Conservation (phyloP, 2,797 vertebrate genomes). For the Galago senegalensis region DNA sequence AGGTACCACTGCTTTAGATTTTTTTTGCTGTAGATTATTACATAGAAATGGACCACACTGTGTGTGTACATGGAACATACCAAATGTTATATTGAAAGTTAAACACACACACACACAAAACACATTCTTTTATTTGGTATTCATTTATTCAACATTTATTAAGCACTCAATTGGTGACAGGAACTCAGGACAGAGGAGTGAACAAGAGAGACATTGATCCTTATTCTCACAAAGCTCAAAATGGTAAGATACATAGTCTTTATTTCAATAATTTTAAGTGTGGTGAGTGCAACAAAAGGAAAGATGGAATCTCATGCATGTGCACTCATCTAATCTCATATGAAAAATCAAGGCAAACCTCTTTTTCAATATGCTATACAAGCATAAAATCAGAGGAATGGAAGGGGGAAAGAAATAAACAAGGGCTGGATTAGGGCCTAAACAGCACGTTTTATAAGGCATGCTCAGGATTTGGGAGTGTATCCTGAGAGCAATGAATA, state of each 20-base stretch:
- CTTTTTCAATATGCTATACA: background rate
- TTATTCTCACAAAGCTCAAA: background rate
- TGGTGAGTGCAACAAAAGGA: background rate
- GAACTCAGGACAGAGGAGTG: background rate
- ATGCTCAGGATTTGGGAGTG: background rate
- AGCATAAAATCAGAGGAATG: background rate
- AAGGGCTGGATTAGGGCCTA: too few relatives aligned
- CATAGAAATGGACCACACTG: background rate
- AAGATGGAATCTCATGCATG: background rate
- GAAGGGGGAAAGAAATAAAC: background rate
- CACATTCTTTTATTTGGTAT: background rate
- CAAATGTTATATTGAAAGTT: background rate
- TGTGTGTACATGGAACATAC: background rate
- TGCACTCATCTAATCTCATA: background rate
- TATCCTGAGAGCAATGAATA: background rate
- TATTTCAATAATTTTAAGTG: background rate
- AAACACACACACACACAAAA: background rate
- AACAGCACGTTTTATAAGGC: background rate
- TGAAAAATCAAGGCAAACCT: background rate
- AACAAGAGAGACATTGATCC: background rate
- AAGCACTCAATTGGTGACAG: background rate
- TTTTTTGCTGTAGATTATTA: background rate
- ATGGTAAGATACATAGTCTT: background rate
- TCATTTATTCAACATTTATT: background rate
- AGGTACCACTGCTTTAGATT: background rate